These are phyloP conservation scores for Eurystomus gularis DNA, from an alignment of 2,113 vertebrate genomes.

Conservation along the genomic window DNA sequence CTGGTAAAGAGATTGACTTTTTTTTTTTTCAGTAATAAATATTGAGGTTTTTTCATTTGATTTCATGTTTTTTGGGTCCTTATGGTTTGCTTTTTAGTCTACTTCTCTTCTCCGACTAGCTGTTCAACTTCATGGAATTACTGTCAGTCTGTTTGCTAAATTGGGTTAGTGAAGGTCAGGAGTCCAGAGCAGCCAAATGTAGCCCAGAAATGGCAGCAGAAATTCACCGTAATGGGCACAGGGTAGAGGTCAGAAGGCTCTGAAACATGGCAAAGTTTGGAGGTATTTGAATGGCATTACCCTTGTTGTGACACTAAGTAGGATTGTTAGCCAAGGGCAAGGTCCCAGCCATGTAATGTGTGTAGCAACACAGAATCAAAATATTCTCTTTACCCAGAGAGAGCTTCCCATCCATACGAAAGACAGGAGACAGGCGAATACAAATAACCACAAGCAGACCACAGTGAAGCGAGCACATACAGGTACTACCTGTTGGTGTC, in stretches of 20 bases:
- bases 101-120: background rate
- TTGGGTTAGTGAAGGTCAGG: background rate
- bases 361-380: background rate
- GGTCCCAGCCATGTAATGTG: accelerated
- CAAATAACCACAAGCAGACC: background rate
- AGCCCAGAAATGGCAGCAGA: conserved; percentile 16
- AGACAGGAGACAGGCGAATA: background rate
- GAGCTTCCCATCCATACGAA: background rate
- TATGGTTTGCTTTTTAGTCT: background rate
- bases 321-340: background rate
- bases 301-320: background rate
- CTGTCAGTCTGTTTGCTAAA: background rate
- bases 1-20: background rate
- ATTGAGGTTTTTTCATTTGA: background rate
- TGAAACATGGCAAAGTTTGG: background rate
- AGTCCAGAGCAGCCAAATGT: background rate
- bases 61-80: background rate
- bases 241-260: background rate
- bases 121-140: conserved; percentile 18
- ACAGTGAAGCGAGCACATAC: background rate
- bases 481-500: background rate
- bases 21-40: background rate
- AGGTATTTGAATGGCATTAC: conserved; percentile 22
- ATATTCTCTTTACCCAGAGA: background rate
- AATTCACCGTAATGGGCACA: background rate